Evolutionary conservation across 2,797 vertebrate genomes (phyloP), one percentile per base, ranked within the genome.

Genomic region (Mormyrops attenuatus): DNA sequence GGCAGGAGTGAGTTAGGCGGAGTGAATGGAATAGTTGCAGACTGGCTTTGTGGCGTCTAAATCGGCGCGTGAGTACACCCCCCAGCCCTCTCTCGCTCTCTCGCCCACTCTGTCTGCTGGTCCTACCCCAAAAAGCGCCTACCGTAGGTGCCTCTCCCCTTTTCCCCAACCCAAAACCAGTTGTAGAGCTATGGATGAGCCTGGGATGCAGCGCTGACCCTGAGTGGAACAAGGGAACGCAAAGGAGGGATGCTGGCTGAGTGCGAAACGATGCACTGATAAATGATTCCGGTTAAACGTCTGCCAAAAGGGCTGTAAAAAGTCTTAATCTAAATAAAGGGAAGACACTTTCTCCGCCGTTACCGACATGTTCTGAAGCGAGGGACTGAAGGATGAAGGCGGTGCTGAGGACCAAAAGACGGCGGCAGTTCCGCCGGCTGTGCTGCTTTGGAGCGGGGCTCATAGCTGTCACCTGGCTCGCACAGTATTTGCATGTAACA

Each of bases 391-490:
- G 93, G 77, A 96, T 96, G 96, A 95, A 93, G 93, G 93, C 93
- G 90, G 91, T 91, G 92, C 92, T 92, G 91, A 95, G 93, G 94
- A 93, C 94, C 92, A 93, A 94, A 90, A 93, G 93, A 92, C 94
- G 93, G 93, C 94, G 92, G 82, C 92, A 95, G 85, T 93, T 96
- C 89, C 92, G 89, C 66, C 94, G 95, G 87, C 82, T 96, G 80
- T 95, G 94, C 92, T 89, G 95, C 90, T 94, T 94, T 73, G 96
- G 92, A 88, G 88, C 94, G 90, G 94, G 90, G 90, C 91, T 97
- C 90, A 85, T 96, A 53, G 92, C 94, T 52, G 92, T 93, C 91
- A 92, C 91, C 91, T 95, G 95, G 91, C 86, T 95, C 91, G 69
- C 93, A 41, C 91, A 92, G 85, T 69, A 94, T 88, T 90, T 77